Conservation (phyloP, 2,113 vertebrate species). For the Thinocorus orbignyianus region DNA sequence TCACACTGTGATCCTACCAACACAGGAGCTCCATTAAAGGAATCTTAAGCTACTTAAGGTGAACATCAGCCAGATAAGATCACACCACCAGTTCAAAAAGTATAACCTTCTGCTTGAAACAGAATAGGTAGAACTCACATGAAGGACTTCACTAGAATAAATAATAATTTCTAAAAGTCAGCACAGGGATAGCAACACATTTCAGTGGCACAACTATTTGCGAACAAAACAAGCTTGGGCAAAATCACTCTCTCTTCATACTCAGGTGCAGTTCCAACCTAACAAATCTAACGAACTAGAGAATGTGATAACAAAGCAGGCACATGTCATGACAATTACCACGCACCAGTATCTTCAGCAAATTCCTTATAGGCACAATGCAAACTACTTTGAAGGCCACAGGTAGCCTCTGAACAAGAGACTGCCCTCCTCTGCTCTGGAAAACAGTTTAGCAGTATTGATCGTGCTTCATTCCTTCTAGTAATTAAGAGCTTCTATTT, state of each 20-base stretch:
- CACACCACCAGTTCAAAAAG: background rate
- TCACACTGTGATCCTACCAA: background rate
- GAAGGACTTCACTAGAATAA: background rate
- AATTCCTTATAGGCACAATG: background rate
- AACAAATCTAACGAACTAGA: background rate
- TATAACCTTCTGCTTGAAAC: background rate
- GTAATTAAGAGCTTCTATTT: background rate
- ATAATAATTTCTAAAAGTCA: background rate
- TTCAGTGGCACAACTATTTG: background rate
- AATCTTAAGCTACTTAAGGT: background rate
- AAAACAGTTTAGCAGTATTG: background rate
- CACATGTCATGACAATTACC: background rate
- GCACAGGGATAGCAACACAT: background rate
- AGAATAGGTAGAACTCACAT: background rate
- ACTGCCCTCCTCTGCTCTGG: background rate
- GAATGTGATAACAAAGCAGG: background rate
- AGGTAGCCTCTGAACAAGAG: background rate
- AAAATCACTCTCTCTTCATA: background rate
- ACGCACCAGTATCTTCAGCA: background rate
- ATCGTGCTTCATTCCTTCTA: background rate
- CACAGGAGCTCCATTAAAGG: background rate
- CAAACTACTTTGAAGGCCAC: background rate
- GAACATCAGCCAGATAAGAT: background rate
- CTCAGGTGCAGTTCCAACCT: background rate
- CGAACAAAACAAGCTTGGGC: background rate